These are phyloP conservation scores for Cephus sareptanus DNA, from an alignment of 2,888 invertebrate genomes.

Conservation along the genomic window DNA sequence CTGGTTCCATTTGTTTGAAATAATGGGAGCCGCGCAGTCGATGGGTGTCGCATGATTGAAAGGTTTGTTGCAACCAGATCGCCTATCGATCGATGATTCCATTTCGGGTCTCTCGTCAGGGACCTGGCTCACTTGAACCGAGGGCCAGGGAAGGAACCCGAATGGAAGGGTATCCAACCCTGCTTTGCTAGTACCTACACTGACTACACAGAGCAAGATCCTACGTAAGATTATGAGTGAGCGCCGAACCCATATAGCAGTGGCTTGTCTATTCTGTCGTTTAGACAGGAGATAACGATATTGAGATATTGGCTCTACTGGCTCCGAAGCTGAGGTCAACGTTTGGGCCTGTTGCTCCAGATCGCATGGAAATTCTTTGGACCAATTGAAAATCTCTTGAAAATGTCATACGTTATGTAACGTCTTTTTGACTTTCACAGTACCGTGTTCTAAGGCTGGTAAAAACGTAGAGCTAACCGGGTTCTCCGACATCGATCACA, in stretches of 20 bases:
- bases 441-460: not conserved
- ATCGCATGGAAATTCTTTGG: slow-evolving; percentile 27
- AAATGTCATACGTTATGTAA: not conserved
- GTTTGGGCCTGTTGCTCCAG: slow-evolving; percentile 44
- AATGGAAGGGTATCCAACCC: slow-evolving; percentile 19
- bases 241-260: slow-evolving; percentile 40
- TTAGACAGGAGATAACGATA: slow-evolving; percentile 50
- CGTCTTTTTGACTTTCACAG: not conserved
- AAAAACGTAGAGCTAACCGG: not conserved
- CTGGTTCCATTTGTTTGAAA: slow-evolving; percentile 38
- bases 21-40: slow-evolving; percentile 41
- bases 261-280: slow-evolving; percentile 39
- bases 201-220: slow-evolving; percentile 36
- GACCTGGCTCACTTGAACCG: not conserved
- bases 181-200: slow-evolving; percentile 29
- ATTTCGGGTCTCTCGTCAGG: slow-evolving; percentile 35
- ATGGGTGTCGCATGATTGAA: slow-evolving; percentile 59
- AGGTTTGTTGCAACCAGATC: slow-evolving; percentile 48
- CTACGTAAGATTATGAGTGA: slow-evolving; percentile 36
- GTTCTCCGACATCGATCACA: slow-evolving; percentile 16
- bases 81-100: slow-evolving; percentile 57
- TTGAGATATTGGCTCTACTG: slow-evolving; percentile 47
- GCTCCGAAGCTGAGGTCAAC: slow-evolving; percentile 28
- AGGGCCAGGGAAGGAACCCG: slow-evolving; percentile 16
- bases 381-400: slow-evolving; percentile 14